Conservation (phyloP, 2,113 vertebrate genomes). For the Prolemur simus region DNA sequence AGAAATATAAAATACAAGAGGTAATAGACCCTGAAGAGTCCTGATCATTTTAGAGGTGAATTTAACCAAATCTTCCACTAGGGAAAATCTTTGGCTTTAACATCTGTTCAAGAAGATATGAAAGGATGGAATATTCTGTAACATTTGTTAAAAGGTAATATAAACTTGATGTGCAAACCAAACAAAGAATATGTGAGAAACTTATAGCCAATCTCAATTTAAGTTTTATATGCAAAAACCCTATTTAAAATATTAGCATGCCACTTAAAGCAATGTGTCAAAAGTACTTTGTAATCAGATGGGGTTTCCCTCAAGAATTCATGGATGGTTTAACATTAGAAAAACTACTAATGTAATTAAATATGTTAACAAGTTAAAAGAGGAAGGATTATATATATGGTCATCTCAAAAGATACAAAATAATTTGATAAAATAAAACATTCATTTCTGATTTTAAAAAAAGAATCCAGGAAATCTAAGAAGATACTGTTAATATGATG, state of each 20-base stretch:
- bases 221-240: background rate
- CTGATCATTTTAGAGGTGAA: background rate
- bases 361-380: background rate
- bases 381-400: background rate
- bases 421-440: conserved; percentile 16
- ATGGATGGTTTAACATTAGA: background rate
- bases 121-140: background rate
- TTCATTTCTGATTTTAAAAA: background rate
- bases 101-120: background rate
- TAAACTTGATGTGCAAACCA: background rate
- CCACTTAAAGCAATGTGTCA: background rate
- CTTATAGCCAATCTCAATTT: background rate
- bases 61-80: background rate
- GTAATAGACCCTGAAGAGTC: background rate
- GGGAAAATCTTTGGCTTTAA: background rate
- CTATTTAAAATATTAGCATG: background rate
- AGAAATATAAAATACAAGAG: background rate
- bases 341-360: conserved; percentile 14
- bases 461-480: background rate
- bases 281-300: background rate
- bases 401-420: background rate
- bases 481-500: background rate
- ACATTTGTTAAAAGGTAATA: background rate
- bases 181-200: background rate
- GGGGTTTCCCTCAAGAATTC: background rate